Conservation (phyloP, 2,797 vertebrate species). For the Brachymystax lenok region DNA sequence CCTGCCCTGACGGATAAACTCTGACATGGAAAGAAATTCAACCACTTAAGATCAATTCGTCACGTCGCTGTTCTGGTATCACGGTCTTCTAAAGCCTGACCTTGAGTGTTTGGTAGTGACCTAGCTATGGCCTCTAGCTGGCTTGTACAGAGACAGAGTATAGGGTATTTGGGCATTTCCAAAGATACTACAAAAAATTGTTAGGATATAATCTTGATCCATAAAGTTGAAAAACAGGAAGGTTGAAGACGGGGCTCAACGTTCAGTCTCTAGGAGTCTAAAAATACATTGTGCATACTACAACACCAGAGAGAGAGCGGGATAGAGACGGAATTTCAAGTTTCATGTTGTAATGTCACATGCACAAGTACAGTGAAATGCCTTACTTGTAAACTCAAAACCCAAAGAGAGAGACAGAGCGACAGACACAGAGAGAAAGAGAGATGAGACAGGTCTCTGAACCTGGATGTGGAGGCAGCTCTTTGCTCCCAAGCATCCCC, state of each 20-base stretch:
- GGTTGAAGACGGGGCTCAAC: not conserved
- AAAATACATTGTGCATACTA: no score
- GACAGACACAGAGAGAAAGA: not conserved
- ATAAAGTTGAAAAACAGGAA: not conserved
- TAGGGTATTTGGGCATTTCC: no score
- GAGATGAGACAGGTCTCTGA: constrained; percentile 11
- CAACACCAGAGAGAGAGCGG: no score
- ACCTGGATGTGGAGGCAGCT: constrained; percentile 1
- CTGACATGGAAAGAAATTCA: not conserved
- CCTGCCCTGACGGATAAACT: not conserved
- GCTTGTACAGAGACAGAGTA: no score
- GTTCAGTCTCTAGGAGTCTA: not conserved
- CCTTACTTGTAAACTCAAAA: not conserved
- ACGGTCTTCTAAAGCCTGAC: not conserved
- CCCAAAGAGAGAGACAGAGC: no score
- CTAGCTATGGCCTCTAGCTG: no score
- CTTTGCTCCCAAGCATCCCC: constrained; percentile 11
- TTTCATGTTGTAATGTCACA: not conserved
- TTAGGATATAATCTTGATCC: no score
- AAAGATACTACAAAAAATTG: no score
- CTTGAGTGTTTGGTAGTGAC: not conserved
- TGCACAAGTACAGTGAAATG: no score
- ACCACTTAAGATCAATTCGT: constrained; percentile 8
- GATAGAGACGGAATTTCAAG: no score
- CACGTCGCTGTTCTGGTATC: not conserved